Evolutionary conservation across 1,140 invertebrate genomes (phyloP), one percentile per base, ranked within the genome.

Genomic region (Mylabris phalerata): DNA sequence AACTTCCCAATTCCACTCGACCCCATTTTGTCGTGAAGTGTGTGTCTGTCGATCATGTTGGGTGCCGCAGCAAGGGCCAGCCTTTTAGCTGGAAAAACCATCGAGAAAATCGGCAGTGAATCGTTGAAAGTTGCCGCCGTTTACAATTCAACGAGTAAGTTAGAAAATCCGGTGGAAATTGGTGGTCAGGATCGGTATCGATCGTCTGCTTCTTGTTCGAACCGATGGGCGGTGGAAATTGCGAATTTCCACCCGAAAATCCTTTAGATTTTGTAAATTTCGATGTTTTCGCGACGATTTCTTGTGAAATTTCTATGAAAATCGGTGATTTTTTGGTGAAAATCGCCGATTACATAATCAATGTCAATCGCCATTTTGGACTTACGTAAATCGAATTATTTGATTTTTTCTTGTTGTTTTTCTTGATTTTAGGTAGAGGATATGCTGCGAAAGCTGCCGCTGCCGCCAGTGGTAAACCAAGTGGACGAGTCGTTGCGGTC

Each of bases 401-500:
- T 3, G 32, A 32, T 32, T 32, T 32, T 4, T 13, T 48, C 7
- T 52, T 46, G n/a, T 45, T 52, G 19, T 56, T 55, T n/a, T 51
- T 46, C 46, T 44, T 5, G 48, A 38, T 67, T 62, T 50, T 43
- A 77, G 70, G 67, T 42, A 59, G 70, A 38, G 58, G 61, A 50
- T 68, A 59, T 25, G 67, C 69, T 13, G 67, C 67, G 9, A 81
- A 83, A 48, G 70, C 78, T 38, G 75, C 74, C 46, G 75, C 71
- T 25, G 75, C 76, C n/a, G 77, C 75, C 50, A 19, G 19, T 19
- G 32, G 7, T 73, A 71, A 13, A 71, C 75, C 49, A 75, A 83
- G 67, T 19, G 89, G 89, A 50, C 85, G 82, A 71, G 82, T 94
- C 60, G 93, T 98, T 9, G 95, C 96, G 48, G 95, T 99, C 60